Conservation (phyloP, 2,888 invertebrate genomes). For the Allacma fusca region DNA sequence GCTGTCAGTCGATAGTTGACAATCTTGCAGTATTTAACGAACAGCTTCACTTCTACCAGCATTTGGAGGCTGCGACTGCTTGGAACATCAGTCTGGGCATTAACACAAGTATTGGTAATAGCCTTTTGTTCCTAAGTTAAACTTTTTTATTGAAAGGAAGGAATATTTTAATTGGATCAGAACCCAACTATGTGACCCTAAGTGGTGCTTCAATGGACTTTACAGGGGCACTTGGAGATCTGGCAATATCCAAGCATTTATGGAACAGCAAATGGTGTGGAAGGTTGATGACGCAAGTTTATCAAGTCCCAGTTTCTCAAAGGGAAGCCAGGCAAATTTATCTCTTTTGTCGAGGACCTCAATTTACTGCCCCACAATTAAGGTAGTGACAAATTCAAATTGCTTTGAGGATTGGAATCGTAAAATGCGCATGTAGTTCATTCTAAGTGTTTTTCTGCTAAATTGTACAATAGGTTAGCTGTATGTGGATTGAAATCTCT, state of each 20-base stretch:
- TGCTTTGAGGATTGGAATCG: too few species aligned
- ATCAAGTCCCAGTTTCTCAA: slow-evolving; percentile 35
- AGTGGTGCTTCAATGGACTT: too few species aligned
- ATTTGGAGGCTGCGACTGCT: slow-evolving; percentile 51
- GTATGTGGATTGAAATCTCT: too few species aligned
- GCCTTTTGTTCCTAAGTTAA: not conserved
- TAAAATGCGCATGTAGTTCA: too few species aligned
- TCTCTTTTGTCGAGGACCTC: slow-evolving; percentile 73
- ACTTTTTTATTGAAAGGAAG: not conserved
- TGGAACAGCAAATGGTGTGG: slow-evolving; percentile 60
- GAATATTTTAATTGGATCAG: too few species aligned
- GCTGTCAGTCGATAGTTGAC: too few species aligned
- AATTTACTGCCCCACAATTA: slow-evolving; percentile 68
- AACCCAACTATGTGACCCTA: too few species aligned
- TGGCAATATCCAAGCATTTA: slow-evolving; percentile 52
- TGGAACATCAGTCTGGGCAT: slow-evolving; percentile 57
- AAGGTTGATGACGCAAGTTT: slow-evolving; percentile 46
- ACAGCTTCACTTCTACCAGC: slow-evolving; percentile 49
- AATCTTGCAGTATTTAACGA: slow-evolving; percentile 38
- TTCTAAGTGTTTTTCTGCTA: too few species aligned
- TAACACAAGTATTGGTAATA: slow-evolving; percentile 27
- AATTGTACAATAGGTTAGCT: too few species aligned
- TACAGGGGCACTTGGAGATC: slow-evolving; percentile 52
- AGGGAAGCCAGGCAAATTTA: slow-evolving; percentile 67
- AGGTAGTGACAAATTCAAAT: slow-evolving; percentile 66